Evolutionary conservation across 2,797 vertebrate species (phyloP), one percentile per base, ranked within the genome.

Genomic region (Helarctos malayanus): DNA sequence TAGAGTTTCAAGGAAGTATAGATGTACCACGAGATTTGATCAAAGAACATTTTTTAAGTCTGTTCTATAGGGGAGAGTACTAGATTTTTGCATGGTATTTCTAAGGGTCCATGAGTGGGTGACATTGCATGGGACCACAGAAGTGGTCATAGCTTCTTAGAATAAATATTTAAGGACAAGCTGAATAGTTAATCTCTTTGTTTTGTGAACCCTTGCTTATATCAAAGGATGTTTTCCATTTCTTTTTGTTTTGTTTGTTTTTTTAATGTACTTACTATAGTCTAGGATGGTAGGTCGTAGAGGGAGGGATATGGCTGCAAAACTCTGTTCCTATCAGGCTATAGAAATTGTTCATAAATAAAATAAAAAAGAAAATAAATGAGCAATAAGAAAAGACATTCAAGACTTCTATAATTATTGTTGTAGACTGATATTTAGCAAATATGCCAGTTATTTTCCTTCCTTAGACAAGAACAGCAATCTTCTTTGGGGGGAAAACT

Each of bases 371-470:
- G 8, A 38, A 32, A 86, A 52, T 61, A 82, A 15, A 15, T 73
- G 23, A 75, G 80, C 29, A 49, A 52, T 90, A 54, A 47, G 8
- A 32, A 78, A 23, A 41, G 14, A 41, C 25, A 41, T n/a, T 82
- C 0, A 35, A 41, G 78, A 1, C 5, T 54, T 52, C 21, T 54
- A 27, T 49, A 23, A 49, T 63, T 88, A 86, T 83, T 59, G 38
- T 73, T 96, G 5, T 61, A 90, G 35, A 21, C 19, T n/a, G 16
- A 25, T 95, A 84, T 89, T 95, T 54, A 89, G 59, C 35, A 76
- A 65, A 82, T 27, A 71, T n/a, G 41, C 4, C 21, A 61, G 18
- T 68, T 87, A 89, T 71, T 92, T 83, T 57, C 18, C 78, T 80
- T 38, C 10, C n/a, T 35, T 54, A 10, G 3, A 73, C 11, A 89